phyloP scores from a whole-genome alignment of 2,888 invertebrate species.

The Rhaphigaster nebulosa region DNA sequence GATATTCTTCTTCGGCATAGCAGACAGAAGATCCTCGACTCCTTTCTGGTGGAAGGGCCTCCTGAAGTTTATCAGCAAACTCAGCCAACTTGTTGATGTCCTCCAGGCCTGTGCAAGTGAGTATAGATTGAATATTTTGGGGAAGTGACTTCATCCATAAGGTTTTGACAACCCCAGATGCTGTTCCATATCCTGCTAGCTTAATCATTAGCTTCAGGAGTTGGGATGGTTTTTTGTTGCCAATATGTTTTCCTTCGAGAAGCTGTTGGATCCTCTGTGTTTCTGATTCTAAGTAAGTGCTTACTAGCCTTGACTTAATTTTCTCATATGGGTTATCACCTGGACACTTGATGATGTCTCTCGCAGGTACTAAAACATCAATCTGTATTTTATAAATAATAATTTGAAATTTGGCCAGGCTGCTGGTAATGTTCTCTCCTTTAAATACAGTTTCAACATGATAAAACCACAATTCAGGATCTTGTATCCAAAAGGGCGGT shows the following conservation, averaged over 20 bases:
- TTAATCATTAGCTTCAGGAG: neutral
- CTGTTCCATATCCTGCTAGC: neutral
- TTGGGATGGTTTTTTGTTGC: neutral
- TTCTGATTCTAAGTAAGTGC: neutral
- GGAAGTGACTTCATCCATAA: neutral
- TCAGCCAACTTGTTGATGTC: neutral
- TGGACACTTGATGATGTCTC: neutral
- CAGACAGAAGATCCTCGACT: neutral
- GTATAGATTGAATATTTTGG: neutral
- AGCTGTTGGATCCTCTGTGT: neutral
- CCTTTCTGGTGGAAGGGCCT: neutral
- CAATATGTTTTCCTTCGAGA: neutral
- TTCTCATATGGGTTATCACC: neutral
- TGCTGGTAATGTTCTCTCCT: neutral
- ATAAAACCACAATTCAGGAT: constrained; percentile 14
- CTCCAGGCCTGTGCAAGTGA: neutral
- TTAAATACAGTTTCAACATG: neutral
- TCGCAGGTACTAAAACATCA: neutral
- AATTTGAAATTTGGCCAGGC: neutral
- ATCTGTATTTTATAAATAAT: neutral
- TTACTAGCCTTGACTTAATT: neutral
- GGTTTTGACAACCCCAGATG: neutral
- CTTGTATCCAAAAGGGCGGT: constrained; percentile 1
- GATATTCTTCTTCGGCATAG: neutral
- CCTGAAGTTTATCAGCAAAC: constrained; percentile 25